Evolutionary conservation across 2,888 invertebrate genomes (phyloP).

Genomic region (Aphrophora alni): DNA sequence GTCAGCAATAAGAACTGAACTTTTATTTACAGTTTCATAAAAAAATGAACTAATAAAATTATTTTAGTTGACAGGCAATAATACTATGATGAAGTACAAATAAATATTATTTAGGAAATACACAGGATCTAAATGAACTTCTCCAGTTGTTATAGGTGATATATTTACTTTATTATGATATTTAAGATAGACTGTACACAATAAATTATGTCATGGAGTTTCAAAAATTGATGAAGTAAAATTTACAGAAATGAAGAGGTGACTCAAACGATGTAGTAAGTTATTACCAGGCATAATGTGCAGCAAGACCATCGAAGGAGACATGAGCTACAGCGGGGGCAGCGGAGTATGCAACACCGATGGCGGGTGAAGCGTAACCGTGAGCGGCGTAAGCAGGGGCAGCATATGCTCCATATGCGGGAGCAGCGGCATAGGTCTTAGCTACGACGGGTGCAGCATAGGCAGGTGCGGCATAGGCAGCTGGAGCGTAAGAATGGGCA

Average conservation of each 20-base stretch:
- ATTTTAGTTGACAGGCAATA: too few relatives aligned
- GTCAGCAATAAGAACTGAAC: too few relatives aligned
- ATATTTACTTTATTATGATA: too few relatives aligned
- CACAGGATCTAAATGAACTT: too few relatives aligned
- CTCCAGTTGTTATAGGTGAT: too few relatives aligned
- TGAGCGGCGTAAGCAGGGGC: conserved; percentile 55
- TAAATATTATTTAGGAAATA: too few relatives aligned
- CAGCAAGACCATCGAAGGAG: background rate
- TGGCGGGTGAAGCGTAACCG: conserved; percentile 46
- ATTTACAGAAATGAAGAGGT: background rate
- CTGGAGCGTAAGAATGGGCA: conserved; percentile 55
- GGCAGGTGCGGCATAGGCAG: conserved; percentile 57
- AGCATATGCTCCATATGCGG: conserved; percentile 49
- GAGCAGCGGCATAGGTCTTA: conserved; percentile 58
- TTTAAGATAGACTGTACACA: background rate
- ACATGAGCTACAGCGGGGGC: conserved; percentile 41
- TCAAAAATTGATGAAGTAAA: background rate
- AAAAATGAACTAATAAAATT: too few relatives aligned
- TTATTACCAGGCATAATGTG: too few relatives aligned
- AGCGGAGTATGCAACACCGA: conserved; percentile 53
- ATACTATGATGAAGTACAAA: too few relatives aligned
- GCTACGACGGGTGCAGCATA: conserved; percentile 62
- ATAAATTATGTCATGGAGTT: background rate
- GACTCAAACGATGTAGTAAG: background rate
- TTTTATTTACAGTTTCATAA: too few relatives aligned